Percentiles rank a stretch among this genome's conserved stretches.
Conservation (phyloP, 2,888 invertebrate species). For the Nezara viridula region DNA sequence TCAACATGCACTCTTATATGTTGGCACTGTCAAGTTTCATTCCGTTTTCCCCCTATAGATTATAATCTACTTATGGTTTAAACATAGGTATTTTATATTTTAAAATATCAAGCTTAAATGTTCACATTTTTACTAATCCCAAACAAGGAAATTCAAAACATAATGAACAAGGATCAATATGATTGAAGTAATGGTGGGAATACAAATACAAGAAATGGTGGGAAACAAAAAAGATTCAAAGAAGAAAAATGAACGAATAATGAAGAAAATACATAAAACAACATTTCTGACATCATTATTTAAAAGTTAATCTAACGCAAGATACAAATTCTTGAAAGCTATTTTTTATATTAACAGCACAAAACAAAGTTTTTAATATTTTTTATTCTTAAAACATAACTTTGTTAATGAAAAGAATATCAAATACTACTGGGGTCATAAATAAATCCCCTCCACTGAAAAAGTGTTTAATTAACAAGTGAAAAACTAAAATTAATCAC, state of each 20-base stretch:
- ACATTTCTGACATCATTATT: not conserved
- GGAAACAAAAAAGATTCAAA: not conserved
- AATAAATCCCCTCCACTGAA: not conserved
- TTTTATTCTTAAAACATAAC: not conserved
- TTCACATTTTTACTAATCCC: not conserved
- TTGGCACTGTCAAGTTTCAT: not conserved
- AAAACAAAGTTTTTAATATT: not conserved
- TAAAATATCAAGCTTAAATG: not conserved
- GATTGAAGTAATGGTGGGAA: not conserved
- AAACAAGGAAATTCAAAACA: not conserved
- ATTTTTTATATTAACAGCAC: not conserved
- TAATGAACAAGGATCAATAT: not conserved
- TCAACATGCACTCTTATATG: slow-evolving; percentile 26
- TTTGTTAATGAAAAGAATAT: not conserved
- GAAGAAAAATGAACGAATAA: not conserved
- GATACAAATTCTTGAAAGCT: not conserved
- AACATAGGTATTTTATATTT: not conserved
- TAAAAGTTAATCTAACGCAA: not conserved
- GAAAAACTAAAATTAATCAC: not conserved
- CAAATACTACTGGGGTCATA: not conserved
- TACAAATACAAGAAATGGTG: not conserved
- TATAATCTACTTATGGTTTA: not conserved
- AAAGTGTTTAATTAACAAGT: not conserved
- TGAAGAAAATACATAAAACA: slow-evolving; percentile 20
- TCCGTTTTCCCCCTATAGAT: not conserved